Base-by-base conservation (phyloP, 2,888 invertebrate genomes). In the Eueremaeus valkanovi region DNA sequence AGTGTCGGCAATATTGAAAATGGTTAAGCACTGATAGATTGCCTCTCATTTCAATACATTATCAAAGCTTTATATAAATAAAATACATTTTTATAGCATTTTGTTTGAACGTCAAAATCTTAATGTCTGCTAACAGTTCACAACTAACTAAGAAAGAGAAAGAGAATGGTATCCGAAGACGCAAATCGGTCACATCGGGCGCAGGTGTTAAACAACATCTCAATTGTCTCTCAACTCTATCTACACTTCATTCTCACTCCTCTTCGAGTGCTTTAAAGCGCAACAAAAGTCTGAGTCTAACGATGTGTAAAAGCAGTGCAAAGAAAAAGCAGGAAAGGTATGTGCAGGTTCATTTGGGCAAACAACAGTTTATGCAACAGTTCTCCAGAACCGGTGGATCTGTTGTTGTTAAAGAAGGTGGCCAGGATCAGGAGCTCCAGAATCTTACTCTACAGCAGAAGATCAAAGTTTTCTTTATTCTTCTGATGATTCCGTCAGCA, bases 401-500 rank as follows among this genome's bases (percentile, higher is more conserved):
- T 63, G n/a, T 63, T 11, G 31, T 63, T 11, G n/a, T 33, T n/a
- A 63, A 63, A 18, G 27, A 31, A 1, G n/a, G 13, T 63, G 58
- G 21, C 16, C 27, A 72, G 16, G 72, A 72, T 24, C 8, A 42
- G 13, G 72, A 72, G 5, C 2, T n/a, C 1, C 36, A 68, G 18
- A 42, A 72, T 3, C 3, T 72, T 0, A 72, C 72, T 21, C 29
- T 63, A 5, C 73, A 73, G 27, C 55, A 73, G 21, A 49, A 55
- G 29, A 49, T 55, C 27, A 73, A 51, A 58, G 3, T 73, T 55
- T 31, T 45, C 29, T 73, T 73, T 29, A 29, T 51, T 21, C 29
- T 73, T 11, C 73, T 73, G 13, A 73, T 73, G 73, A 58, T 73
- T 73, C 73, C 73, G 0, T 73, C 73, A 33, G 40, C 51, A n/a